Percentiles rank a stretch among this genome's conserved stretches.
phyloP scores from a whole-genome alignment of 2,113 vertebrate genomes.

The Balaenoptera acutorostrata region DNA sequence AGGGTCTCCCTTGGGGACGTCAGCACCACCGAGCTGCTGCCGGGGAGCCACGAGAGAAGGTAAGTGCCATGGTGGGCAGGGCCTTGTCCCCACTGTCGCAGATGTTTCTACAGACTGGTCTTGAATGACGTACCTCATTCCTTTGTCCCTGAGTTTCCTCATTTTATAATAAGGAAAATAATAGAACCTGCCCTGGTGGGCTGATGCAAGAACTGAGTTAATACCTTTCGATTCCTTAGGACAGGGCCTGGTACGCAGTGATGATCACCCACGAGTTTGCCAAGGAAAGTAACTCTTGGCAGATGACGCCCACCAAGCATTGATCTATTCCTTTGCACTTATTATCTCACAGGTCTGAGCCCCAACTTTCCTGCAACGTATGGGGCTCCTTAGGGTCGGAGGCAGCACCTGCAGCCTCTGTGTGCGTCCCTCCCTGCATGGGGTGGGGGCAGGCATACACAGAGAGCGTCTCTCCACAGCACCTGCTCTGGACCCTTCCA shows the following conservation, averaged over 20 bases:
- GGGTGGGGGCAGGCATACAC: too few species aligned
- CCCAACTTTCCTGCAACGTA: too few species aligned
- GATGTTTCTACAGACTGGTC: not conserved
- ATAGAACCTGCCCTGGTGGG: fast-evolving
- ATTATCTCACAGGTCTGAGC: not conserved
- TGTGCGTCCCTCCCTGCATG: not conserved
- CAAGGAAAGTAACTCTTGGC: not conserved
- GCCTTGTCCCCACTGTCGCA: fast-evolving
- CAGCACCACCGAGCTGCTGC: conserved; percentile 44
- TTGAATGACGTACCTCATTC: too few species aligned
- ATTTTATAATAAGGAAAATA: not conserved
- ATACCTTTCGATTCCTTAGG: not conserved
- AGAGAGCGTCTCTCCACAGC: not conserved
- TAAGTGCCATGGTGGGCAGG: fast-evolving
- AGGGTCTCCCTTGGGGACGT: not conserved
- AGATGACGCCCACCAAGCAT: not conserved
- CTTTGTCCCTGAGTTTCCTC: not conserved
- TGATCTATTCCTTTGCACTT: not conserved
- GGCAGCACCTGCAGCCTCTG: not conserved
- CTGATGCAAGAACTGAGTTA: not conserved
- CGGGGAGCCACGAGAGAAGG: not conserved
- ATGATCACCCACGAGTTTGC: fast-evolving
- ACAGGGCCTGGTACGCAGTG: not conserved
- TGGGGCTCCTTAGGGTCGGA: not conserved
- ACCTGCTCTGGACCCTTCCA: not conserved